Percentiles rank a stretch among this genome's conserved stretches.
Conservation (phyloP, 2,113 vertebrate species). For the Pelobates fuscus region DNA sequence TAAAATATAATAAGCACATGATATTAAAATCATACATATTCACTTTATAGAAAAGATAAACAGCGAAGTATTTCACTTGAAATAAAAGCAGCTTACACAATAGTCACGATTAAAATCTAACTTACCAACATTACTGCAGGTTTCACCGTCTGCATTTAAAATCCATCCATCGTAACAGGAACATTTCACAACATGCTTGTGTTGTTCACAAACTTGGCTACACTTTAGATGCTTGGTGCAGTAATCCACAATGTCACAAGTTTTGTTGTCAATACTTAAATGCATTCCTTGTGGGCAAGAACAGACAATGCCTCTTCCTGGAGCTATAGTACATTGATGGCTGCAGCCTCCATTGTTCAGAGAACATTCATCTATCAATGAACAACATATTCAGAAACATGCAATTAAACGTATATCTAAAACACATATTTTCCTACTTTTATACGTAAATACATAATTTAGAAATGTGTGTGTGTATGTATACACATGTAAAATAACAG, state of each 20-base stretch:
- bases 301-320: slow-evolving; percentile 88
- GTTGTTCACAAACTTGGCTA: slow-evolving; percentile 94
- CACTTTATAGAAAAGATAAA: neutral
- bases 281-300: slow-evolving; percentile 86
- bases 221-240: slow-evolving; percentile 89
- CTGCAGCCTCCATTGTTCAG: slow-evolving; percentile 93
- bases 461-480: too few species aligned
- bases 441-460: too few species aligned
- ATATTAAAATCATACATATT: neutral
- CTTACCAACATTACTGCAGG: slow-evolving; percentile 86
- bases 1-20: neutral
- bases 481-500: too few species aligned
- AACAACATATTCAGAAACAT: neutral
- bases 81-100: neutral
- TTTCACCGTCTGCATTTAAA: slow-evolving; percentile 85
- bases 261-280: slow-evolving; percentile 85
- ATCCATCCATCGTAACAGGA: slow-evolving; percentile 94
- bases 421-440: too few species aligned
- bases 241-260: slow-evolving; percentile 89
- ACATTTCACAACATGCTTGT: slow-evolving; percentile 92
- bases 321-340: slow-evolving; percentile 89
- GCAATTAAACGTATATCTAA: too few species aligned
- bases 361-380: slow-evolving; percentile 82
- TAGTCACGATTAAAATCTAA: neutral
- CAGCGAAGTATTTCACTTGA: neutral